A percentile compares a stretch with the other conserved stretches of the same genome.
Conservation (phyloP, 1,140 invertebrate species). For the Drosophila punjabiensis region DNA sequence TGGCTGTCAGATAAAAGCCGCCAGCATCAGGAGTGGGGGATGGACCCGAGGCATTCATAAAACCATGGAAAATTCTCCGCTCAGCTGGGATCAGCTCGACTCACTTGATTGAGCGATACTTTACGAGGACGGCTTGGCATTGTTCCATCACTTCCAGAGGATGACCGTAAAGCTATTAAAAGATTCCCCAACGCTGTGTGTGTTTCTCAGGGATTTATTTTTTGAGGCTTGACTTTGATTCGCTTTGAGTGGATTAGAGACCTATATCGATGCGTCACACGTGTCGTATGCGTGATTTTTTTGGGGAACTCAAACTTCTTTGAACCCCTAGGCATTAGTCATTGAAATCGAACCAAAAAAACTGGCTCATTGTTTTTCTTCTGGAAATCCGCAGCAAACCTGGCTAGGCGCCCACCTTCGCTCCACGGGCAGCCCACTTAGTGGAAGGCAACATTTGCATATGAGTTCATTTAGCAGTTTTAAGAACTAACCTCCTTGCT, state of each 20-base stretch:
- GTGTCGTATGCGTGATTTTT: slow-evolving; percentile 62
- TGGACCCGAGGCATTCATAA: slow-evolving; percentile 21
- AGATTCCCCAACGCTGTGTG: slow-evolving; percentile 55
- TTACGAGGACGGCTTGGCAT: slow-evolving; percentile 63
- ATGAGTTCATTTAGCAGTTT: slow-evolving; percentile 82
- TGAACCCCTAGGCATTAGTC: slow-evolving; percentile 37
- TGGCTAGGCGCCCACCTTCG: slow-evolving; percentile 35
- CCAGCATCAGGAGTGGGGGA: slow-evolving; percentile 18
- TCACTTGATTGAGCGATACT: slow-evolving; percentile 74
- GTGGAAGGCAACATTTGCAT: slow-evolving; percentile 69
- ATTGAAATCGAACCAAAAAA: slow-evolving; percentile 2
- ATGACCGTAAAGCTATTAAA: slow-evolving; percentile 50
- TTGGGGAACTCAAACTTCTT: slow-evolving; percentile 39
- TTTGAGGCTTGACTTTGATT: slow-evolving; percentile 42
- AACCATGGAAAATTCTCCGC: slow-evolving; percentile 29
- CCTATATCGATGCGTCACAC: slow-evolving; percentile 39
- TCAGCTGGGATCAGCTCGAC: slow-evolving; percentile 20
- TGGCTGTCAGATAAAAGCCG: slow-evolving; percentile 74
- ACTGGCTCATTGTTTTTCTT: background rate
- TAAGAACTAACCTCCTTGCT: slow-evolving; percentile 71
- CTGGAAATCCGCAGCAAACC: background rate
- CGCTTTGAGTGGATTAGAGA: slow-evolving; percentile 62
- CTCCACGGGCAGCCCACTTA: slow-evolving; percentile 71
- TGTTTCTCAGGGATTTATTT: slow-evolving; percentile 45
- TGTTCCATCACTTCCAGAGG: slow-evolving; percentile 23